Evolutionary conservation across 2,888 invertebrate species (phyloP).

Genomic region (Saturnia pavonia): DNA sequence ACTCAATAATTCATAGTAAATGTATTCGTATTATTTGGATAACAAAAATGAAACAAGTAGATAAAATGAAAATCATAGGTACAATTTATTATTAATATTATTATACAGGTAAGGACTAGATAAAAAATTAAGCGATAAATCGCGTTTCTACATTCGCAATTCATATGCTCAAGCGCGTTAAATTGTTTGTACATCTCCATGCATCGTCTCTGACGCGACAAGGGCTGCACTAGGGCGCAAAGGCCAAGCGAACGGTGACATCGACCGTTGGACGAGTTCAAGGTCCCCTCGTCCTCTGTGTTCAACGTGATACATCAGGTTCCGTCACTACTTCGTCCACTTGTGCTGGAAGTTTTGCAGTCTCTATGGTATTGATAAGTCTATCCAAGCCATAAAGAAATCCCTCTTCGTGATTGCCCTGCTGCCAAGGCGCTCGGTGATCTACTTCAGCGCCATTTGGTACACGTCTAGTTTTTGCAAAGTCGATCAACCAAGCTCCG

Average conservation of each 20-base stretch:
- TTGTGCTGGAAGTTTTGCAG: slow-evolving; percentile 52
- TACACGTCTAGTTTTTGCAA: slow-evolving; percentile 93
- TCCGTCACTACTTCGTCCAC: slow-evolving; percentile 54
- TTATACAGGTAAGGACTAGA: slow-evolving; percentile 71
- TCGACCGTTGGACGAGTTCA: slow-evolving; percentile 69
- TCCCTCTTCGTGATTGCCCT: slow-evolving; percentile 99
- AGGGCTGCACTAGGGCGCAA: slow-evolving; percentile 49
- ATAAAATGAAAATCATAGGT: slow-evolving; percentile 35
- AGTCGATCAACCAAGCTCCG: slow-evolving; percentile 98
- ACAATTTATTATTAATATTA: slow-evolving; percentile 38
- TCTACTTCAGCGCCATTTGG: slow-evolving; percentile 86
- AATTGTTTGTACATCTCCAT: slow-evolving; percentile 62
- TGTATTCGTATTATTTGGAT: neutral
- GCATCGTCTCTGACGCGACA: slow-evolving; percentile 52
- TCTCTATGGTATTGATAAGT: slow-evolving; percentile 86
- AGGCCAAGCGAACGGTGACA: slow-evolving; percentile 57
- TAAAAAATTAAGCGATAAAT: slow-evolving; percentile 64
- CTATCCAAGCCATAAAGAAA: slow-evolving; percentile 96
- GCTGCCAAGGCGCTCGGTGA: slow-evolving; percentile 91
- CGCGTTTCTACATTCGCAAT: slow-evolving; percentile 67
- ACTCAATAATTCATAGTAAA: neutral
- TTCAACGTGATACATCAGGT: slow-evolving; percentile 77
- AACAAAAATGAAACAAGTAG: slow-evolving; percentile 32
- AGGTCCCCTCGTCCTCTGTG: slow-evolving; percentile 53
- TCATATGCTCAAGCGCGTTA: slow-evolving; percentile 1